A percentile compares a stretch with the other conserved stretches of the same genome.
Evolutionary conservation across 2,797 vertebrate species (phyloP).

Genomic region (Carcharodon carcharias): DNA sequence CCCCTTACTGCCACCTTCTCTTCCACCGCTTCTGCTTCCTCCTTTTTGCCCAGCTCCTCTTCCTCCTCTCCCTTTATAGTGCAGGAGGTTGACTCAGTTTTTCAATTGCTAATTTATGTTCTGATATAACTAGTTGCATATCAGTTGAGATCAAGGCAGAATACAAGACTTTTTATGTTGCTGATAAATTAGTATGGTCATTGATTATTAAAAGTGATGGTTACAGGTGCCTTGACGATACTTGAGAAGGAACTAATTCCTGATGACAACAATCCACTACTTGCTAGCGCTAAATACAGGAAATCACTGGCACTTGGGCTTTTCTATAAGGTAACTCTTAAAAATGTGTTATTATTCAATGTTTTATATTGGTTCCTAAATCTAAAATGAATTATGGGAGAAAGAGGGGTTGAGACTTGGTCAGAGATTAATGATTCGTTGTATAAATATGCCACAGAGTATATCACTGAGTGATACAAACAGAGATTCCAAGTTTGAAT

Average conservation of each 20-base stretch:
- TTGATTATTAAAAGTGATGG: background rate
- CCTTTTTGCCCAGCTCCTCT: background rate
- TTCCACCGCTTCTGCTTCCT: background rate
- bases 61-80: background rate
- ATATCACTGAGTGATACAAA: background rate
- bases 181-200: background rate
- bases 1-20: background rate
- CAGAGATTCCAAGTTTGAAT: background rate
- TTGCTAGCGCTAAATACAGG: constrained; percentile 25
- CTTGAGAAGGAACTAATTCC: constrained; percentile 30
- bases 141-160: background rate
- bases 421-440: background rate
- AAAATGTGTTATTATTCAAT: background rate
- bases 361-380: background rate
- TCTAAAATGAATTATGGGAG: background rate
- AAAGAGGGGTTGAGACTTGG: background rate
- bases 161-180: background rate
- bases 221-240: constrained; percentile 30
- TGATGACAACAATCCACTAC: constrained; percentile 1
- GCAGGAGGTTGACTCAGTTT: background rate
- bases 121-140: background rate
- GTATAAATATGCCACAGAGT: background rate
- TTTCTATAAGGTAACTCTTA: constrained; percentile 38
- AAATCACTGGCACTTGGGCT: constrained; percentile 29
- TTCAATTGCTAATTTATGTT: background rate